These are phyloP conservation scores for Huso huso DNA, from an alignment of 2,797 vertebrate species.

Conservation along the genomic window DNA sequence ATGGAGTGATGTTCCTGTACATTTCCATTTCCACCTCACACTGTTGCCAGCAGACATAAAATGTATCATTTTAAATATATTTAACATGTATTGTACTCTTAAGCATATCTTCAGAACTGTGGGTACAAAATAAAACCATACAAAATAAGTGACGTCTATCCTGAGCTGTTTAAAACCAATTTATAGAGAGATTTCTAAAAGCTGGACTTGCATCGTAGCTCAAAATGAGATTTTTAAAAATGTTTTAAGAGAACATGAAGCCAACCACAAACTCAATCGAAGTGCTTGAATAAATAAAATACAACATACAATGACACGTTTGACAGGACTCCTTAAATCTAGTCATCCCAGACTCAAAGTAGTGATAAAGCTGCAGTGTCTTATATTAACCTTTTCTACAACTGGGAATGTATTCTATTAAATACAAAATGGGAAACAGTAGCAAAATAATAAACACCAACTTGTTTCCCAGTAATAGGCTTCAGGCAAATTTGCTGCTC, in stretches of 20 bases:
- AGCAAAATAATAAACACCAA: too few species aligned
- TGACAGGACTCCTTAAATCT: constrained; percentile 21
- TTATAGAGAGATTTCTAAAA: constrained; percentile 18
- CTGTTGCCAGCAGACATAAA: constrained; percentile 5
- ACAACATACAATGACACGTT: not conserved
- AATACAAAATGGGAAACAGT: constrained; percentile 17
- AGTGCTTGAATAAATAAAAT: not conserved
- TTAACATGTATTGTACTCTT: constrained; percentile 11
- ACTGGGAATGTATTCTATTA: not conserved
- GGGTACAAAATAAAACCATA: constrained; percentile 12
- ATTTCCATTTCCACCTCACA: not conserved
- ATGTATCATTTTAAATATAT: constrained; percentile 6
- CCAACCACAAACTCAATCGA: not conserved
- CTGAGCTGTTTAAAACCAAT: constrained; percentile 58
- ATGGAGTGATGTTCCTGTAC: not conserved
- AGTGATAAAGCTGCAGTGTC: constrained; percentile 65
- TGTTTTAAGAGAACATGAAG: not conserved
- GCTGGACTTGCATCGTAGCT: constrained; percentile 6
- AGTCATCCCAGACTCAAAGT: constrained; percentile 54
- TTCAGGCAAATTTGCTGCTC: too few species aligned
- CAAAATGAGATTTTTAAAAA: constrained; percentile 17
- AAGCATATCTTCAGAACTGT: constrained; percentile 10
- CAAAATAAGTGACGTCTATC: constrained; percentile 30
- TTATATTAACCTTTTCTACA: constrained; percentile 31
- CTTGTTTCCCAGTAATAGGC: too few species aligned